A percentile compares a stretch with the other conserved stretches of the same genome.
Conservation (phyloP, 2,113 vertebrate genomes). For the Odocoileus hemionus region DNA sequence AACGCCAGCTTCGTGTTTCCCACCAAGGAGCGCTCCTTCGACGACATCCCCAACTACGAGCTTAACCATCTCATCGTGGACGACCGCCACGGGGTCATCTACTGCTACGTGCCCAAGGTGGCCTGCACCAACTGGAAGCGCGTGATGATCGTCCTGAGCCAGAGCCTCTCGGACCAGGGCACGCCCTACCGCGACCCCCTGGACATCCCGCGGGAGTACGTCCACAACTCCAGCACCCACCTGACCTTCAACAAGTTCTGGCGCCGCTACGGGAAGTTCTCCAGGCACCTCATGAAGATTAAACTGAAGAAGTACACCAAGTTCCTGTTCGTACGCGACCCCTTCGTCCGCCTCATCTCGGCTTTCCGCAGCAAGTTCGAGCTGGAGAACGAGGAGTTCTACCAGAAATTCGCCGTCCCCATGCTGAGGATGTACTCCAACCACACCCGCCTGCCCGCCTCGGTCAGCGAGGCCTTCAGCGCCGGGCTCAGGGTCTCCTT, state of each 20-base stretch:
- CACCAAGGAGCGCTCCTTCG: conserved; percentile 93
- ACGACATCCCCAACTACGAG: conserved; percentile 97
- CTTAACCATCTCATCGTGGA: conserved; percentile 97
- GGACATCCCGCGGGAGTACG: conserved; percentile 87
- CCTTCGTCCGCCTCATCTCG: conserved; percentile 96
- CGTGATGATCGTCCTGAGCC: conserved; percentile 96
- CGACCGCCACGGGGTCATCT: conserved; percentile 95
- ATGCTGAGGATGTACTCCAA: conserved; percentile 92
- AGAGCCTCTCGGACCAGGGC: conserved; percentile 89
- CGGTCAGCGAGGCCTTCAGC: conserved; percentile 88
- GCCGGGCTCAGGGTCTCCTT: conserved; percentile 90
- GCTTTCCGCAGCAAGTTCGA: conserved; percentile 98
- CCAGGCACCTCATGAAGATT: conserved; percentile 96
- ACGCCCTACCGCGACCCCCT: conserved; percentile 90
- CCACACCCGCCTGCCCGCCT: conserved; percentile 85
- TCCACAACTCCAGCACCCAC: conserved; percentile 94
- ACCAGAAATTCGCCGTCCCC: conserved; percentile 88
- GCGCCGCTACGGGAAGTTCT: conserved; percentile 95
- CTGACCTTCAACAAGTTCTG: conserved; percentile 98
- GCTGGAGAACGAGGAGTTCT: conserved; percentile 93
- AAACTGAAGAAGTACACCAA: conserved; percentile 98
- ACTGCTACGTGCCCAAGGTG: conserved; percentile 98
- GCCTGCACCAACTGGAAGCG: conserved; percentile 99
- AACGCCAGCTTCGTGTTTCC: conserved; percentile 90
- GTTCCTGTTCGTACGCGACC: conserved; percentile 96